These are phyloP conservation scores for Pherbina coryleti DNA, from an alignment of 2,888 invertebrate species.

Conservation along the genomic window DNA sequence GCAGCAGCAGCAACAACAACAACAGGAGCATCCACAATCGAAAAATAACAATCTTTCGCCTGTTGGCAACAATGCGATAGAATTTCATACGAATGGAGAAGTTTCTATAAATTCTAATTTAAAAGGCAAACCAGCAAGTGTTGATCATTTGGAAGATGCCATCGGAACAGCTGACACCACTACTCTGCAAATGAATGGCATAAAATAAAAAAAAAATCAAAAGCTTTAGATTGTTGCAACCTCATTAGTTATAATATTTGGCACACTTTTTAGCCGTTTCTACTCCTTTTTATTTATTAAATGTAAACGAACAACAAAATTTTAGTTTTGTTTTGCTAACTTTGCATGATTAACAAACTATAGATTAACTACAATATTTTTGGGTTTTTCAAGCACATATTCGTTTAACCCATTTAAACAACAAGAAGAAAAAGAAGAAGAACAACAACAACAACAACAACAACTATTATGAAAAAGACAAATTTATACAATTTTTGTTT, in stretches of 20 bases:
- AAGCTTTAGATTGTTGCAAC: neutral
- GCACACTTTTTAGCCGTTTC: neutral
- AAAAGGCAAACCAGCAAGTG: conserved; percentile 4
- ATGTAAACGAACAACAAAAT: neutral
- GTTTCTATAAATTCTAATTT: neutral
- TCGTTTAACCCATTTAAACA: neutral
- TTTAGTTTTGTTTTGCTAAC: neutral
- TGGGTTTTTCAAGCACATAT: too few relatives aligned
- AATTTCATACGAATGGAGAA: conserved; percentile 32
- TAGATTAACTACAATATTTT: too few relatives aligned
- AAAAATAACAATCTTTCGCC: conserved; percentile 55
- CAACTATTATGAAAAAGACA: neutral
- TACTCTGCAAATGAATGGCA: conserved; percentile 17
- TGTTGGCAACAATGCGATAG: conserved; percentile 42
- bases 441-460: neutral
- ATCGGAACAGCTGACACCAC: neutral
- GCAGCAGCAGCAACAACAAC: conserved; percentile 18
- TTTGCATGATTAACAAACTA: neutral
- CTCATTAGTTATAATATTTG: neutral
- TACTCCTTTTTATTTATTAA: neutral
- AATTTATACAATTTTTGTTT: neutral
- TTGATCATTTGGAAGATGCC: neutral
- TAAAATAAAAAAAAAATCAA: conserved; percentile 16
- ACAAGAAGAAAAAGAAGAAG: neutral
- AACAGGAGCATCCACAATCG: conserved; percentile 44